phyloP scores from a whole-genome alignment of 2,113 vertebrate genomes.

The Eulemur rufifrons region DNA sequence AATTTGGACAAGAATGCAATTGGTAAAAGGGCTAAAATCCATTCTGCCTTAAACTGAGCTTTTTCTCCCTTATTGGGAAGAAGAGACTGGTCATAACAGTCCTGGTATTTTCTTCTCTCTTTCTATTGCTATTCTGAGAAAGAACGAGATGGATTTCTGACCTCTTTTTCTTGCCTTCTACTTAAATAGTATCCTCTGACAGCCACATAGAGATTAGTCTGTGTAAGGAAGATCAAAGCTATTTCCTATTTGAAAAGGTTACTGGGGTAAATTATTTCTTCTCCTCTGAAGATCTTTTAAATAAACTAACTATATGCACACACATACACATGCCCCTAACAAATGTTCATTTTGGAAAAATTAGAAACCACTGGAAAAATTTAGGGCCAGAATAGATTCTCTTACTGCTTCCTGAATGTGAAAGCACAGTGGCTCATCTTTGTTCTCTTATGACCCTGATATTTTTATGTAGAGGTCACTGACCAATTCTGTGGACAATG shows the following conservation, averaged over 20 bases:
- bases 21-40: background rate
- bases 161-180: constrained; percentile 58
- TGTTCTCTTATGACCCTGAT: constrained; percentile 31
- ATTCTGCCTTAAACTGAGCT: background rate
- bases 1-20: background rate
- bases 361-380: constrained; percentile 35
- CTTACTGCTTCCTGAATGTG: background rate
- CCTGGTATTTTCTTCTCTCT: constrained; percentile 51
- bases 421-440: constrained; percentile 45
- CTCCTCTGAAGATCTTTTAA: constrained; percentile 46
- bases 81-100: constrained; percentile 9
- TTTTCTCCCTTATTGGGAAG: constrained; percentile 33
- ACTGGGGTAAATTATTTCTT: constrained; percentile 58
- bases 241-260: constrained; percentile 68
- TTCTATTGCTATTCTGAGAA: constrained; percentile 62
- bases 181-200: constrained; percentile 70
- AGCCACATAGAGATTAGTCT: constrained; percentile 60
- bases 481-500: background rate
- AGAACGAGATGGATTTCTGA: constrained; percentile 57
- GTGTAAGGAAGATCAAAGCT: constrained; percentile 65
- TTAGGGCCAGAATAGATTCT: constrained; percentile 15
- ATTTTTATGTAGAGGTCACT: constrained; percentile 36
- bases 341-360: constrained; percentile 58
- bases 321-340: background rate
- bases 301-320: constrained; percentile 19